These are phyloP conservation scores for Delphinapterus leucas DNA, from an alignment of 2,113 vertebrate genomes.

Conservation along the genomic window DNA sequence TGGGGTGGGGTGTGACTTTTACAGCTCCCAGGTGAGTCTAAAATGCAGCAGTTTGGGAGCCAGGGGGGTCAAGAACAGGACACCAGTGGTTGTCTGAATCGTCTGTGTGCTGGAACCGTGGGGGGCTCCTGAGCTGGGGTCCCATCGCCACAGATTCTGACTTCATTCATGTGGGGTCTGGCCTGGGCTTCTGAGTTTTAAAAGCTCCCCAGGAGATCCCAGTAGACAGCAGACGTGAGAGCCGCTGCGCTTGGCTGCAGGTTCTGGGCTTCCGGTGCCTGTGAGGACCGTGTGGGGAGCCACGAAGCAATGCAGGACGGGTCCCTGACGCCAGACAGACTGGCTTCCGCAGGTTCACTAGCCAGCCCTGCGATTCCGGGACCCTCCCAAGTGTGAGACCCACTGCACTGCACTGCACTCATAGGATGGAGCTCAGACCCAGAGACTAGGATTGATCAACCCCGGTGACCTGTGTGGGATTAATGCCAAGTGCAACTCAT, in stretches of 20 bases:
- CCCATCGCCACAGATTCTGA: neutral
- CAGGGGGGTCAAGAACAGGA: neutral
- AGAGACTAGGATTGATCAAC: fast-evolving
- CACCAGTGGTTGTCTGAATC: too few species aligned
- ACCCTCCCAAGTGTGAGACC: neutral
- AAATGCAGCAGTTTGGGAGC: too few species aligned
- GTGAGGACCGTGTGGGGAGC: neutral
- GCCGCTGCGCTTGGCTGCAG: fast-evolving
- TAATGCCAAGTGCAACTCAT: fast-evolving
- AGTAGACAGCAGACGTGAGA: neutral
- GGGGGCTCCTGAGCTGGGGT: neutral
- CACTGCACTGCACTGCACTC: fast-evolving
- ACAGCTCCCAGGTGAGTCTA: neutral
- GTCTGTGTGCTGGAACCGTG: fast-evolving
- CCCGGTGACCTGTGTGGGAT: neutral
- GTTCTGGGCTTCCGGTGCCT: fast-evolving
- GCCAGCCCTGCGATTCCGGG: fast-evolving
- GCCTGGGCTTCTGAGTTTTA: neutral
- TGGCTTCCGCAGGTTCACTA: neutral
- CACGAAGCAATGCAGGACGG: fast-evolving
- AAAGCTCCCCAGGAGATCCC: neutral
- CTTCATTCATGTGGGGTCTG: too few species aligned
- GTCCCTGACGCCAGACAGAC: too few species aligned
- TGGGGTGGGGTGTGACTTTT: neutral
- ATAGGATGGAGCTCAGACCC: neutral